phyloP scores from a whole-genome alignment of 2,113 vertebrate species.

The Falco punctatus region DNA sequence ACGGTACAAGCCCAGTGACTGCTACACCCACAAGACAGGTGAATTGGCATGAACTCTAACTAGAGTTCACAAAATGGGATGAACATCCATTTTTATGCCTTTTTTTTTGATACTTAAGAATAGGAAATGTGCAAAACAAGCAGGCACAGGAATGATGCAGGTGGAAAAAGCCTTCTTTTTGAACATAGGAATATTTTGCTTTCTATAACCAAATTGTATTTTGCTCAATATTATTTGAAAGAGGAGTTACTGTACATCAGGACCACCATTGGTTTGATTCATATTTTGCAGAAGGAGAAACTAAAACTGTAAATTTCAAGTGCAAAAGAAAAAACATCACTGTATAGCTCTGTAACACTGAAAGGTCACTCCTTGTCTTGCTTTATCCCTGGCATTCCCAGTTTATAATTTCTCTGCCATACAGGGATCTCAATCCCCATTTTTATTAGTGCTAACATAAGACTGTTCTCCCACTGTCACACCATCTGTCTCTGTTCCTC shows the following conservation, averaged over 20 bases:
- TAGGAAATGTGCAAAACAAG: neutral
- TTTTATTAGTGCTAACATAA: constrained; percentile 75
- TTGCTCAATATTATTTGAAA: neutral
- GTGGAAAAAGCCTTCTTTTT: neutral
- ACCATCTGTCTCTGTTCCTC: constrained; percentile 66
- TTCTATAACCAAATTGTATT: neutral
- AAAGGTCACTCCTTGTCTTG: constrained; percentile 26
- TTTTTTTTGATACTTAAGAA: neutral
- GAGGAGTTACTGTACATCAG: neutral
- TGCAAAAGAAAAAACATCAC: neutral
- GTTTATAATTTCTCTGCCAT: neutral
- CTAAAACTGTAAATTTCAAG: neutral
- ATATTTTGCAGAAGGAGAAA: neutral
- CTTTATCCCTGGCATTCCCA: constrained; percentile 5
- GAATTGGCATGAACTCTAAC: neutral
- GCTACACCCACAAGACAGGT: neutral
- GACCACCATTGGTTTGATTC: neutral
- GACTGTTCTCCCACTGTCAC: constrained; percentile 66
- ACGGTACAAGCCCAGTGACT: neutral
- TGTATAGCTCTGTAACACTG: neutral
- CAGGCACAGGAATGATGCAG: neutral
- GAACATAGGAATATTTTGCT: neutral
- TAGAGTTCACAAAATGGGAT: neutral
- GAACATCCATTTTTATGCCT: neutral
- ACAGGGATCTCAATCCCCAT: constrained; percentile 37